Percentiles rank a stretch among this genome's conserved stretches.
phyloP scores from a whole-genome alignment of 1,140 invertebrate species.

The Pectinophora gossypiella region DNA sequence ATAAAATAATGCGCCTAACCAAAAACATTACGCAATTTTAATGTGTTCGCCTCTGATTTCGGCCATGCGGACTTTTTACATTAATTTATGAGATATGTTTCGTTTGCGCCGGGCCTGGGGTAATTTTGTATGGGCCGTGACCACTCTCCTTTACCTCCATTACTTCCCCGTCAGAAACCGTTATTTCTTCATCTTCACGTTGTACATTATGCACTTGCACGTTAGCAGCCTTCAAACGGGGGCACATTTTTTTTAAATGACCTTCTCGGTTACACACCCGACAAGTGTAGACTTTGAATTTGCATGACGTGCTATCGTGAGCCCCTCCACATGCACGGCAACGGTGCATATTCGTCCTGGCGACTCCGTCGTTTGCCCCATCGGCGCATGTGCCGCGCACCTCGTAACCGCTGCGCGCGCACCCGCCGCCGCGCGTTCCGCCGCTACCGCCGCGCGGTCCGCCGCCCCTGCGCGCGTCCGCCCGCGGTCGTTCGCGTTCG shows the following conservation, averaged over 20 bases:
- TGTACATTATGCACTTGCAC: too few species aligned
- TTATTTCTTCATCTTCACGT: too few species aligned
- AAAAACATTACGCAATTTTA: too few species aligned
- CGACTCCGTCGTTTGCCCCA: neutral
- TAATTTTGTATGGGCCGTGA: slow-evolving; percentile 1
- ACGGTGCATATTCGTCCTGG: neutral
- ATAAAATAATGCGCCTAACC: too few species aligned
- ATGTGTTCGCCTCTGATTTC: too few species aligned
- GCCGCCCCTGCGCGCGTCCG: too few species aligned
- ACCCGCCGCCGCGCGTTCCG: neutral
- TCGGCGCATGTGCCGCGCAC: neutral
- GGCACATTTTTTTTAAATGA: neutral
- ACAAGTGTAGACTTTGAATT: neutral
- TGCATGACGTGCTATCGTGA: neutral
- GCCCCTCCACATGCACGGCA: neutral
- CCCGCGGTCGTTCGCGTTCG: too few species aligned
- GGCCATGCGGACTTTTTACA: too few species aligned
- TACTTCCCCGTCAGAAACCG: too few species aligned
- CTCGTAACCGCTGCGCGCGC: neutral
- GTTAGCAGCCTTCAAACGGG: neutral
- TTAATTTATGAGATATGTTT: neutral
- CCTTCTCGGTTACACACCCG: neutral
- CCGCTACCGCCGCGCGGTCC: too few species aligned
- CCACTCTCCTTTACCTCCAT: neutral
- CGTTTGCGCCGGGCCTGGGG: neutral